Conservation (phyloP, 2,797 vertebrate genomes). For the Coranthus polyacanthus region DNA sequence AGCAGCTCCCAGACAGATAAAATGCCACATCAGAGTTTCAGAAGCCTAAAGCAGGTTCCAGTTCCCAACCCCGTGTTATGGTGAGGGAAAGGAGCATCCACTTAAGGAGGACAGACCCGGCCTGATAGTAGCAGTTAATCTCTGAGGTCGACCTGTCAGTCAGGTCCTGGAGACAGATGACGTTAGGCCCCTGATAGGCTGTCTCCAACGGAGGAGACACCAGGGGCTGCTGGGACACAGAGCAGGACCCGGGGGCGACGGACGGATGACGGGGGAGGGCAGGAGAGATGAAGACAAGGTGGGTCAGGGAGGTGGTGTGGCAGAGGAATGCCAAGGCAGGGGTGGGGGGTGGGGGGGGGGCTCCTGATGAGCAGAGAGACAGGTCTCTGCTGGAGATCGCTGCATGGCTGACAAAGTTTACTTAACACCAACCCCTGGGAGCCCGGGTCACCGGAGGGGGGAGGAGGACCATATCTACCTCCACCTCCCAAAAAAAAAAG, state of each 20-base stretch:
- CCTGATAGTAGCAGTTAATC: conserved; percentile 80
- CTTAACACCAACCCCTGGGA: conserved; percentile 86
- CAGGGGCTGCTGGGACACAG: conserved; percentile 66
- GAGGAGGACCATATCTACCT: conserved; percentile 21
- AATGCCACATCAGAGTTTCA: conserved; percentile 60
- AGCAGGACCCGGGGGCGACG: conserved; percentile 70
- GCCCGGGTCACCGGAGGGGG: conserved; percentile 79
- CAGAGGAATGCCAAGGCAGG: conserved; percentile 69
- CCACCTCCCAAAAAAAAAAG: conserved; percentile 30
- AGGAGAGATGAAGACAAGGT: conserved; percentile 49
- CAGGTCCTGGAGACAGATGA: conserved; percentile 80
- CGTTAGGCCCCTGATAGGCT: conserved; percentile 83
- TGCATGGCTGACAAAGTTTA: conserved; percentile 89
- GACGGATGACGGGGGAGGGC: conserved; percentile 37
- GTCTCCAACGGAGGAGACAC: conserved; percentile 80
- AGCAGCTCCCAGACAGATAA: conserved; percentile 75
- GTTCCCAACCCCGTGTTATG: conserved; percentile 61
- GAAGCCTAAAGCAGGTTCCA: conserved; percentile 56
- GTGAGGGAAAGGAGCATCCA: conserved; percentile 75
- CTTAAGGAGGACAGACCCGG: conserved; percentile 64
- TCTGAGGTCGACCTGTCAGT: conserved; percentile 77
- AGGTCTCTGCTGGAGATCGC: conserved; percentile 77
- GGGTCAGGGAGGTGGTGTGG: conserved; percentile 60
- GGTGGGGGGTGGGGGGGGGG: conserved; percentile 61
- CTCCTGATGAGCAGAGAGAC: conserved; percentile 75